Conservation (phyloP, 2,888 invertebrate species). For the Idaea dimidiata region DNA sequence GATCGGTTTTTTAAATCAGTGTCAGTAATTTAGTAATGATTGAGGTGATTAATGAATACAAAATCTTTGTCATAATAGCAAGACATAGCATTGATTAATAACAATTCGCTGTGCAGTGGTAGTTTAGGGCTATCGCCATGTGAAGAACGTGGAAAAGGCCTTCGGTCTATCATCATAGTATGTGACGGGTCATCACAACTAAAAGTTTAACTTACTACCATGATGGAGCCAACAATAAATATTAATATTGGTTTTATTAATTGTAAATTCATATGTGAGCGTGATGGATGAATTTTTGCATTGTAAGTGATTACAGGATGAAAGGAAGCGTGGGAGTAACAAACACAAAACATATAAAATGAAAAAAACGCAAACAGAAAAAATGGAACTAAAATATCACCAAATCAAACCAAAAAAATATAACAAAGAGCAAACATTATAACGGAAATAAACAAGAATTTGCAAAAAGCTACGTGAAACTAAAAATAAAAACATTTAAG, state of each 20-base stretch:
- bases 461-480: neutral
- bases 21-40: neutral
- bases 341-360: neutral
- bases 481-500: no score
- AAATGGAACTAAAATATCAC: neutral
- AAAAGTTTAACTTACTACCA: no score
- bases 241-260: no score
- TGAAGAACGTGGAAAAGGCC: no score
- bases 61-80: neutral
- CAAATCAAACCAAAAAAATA: neutral
- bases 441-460: neutral
- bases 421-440: neutral
- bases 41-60: neutral
- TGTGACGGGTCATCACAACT: no score
- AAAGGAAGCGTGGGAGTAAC: neutral
- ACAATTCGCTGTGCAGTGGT: neutral
- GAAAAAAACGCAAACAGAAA: neutral
- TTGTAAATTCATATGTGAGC: neutral
- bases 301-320: neutral
- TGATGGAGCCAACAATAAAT: no score
- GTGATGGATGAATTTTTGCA: neutral
- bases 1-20: neutral
- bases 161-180: no score
- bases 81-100: neutral
- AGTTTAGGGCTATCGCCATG: no score